These are phyloP conservation scores for Ceratosolen solmsi DNA, from an alignment of 1,140 invertebrate species.

Conservation along the genomic window DNA sequence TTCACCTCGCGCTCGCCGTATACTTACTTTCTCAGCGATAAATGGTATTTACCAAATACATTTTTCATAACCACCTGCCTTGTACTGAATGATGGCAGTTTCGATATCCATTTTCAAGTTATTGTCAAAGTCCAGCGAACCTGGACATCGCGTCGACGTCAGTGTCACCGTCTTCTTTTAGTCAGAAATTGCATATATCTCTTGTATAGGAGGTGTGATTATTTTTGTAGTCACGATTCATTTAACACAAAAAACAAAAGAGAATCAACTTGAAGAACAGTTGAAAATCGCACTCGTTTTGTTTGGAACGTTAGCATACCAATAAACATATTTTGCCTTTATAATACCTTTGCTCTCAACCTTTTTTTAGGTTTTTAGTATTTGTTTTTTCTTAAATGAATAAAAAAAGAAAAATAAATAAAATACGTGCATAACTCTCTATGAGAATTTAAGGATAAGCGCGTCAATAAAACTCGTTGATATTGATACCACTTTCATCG, in stretches of 20 bases:
- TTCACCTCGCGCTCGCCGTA: not conserved
- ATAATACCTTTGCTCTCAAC: not conserved
- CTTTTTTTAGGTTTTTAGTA: not conserved
- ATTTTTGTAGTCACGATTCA: not conserved
- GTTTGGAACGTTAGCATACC: slow-evolving; percentile 45
- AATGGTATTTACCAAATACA: not conserved
- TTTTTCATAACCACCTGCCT: not conserved
- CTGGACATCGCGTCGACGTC: not conserved
- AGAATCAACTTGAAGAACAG: slow-evolving; percentile 54
- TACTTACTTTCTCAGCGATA: not conserved
- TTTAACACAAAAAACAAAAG: slow-evolving; percentile 17
- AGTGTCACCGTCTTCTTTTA: not conserved
- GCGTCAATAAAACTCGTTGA: no score
- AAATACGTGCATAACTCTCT: no score
- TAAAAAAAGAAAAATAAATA: no score
- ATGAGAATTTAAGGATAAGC: no score
- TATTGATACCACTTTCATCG: no score
- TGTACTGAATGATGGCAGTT: not conserved
- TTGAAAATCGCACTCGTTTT: slow-evolving; percentile 61
- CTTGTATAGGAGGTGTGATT: no score
- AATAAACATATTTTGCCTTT: not conserved
- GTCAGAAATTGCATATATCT: no score
- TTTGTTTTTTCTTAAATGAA: no score
- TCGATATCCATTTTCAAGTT: not conserved
- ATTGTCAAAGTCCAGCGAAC: not conserved